A percentile compares a stretch with the other conserved stretches of the same genome.
phyloP scores from a whole-genome alignment of 2,113 vertebrate species.

The Tympanuchus pallidicinctus region DNA sequence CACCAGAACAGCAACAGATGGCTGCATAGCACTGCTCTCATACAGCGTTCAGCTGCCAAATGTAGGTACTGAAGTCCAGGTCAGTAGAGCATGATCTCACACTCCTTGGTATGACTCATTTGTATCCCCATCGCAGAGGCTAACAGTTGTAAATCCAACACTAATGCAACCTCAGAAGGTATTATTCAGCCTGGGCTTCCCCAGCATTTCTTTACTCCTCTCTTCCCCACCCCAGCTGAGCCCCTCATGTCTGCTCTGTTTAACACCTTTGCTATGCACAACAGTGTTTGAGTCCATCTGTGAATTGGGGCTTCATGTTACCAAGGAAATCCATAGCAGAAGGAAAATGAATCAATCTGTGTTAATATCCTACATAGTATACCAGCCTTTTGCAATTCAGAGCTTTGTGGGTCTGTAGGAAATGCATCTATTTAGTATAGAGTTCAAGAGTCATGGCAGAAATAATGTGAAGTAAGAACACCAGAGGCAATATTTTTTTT shows the following conservation, averaged over 20 bases:
- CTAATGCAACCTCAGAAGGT: background rate
- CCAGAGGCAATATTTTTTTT: background rate
- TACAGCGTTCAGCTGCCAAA: background rate
- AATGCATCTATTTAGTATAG: background rate
- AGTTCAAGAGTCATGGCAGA: background rate
- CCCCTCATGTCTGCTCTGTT: background rate
- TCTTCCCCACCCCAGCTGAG: background rate
- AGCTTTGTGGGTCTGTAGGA: background rate
- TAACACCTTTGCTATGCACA: background rate
- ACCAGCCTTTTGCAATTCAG: background rate
- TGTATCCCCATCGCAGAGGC: background rate
- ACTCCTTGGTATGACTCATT: background rate
- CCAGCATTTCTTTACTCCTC: background rate
- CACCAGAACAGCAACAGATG: background rate
- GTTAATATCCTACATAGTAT: background rate
- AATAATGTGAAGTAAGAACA: background rate
- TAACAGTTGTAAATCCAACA: background rate
- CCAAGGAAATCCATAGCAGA: background rate
- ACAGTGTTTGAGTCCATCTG: background rate
- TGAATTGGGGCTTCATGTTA: background rate
- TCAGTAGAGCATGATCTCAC: background rate
- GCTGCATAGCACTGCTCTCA: background rate
- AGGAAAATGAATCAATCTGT: background rate
- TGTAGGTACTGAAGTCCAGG: background rate
- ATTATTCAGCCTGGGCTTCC: background rate